Percentiles rank a stretch among this genome's conserved stretches.
Conservation (phyloP, 2,113 vertebrate species). For the Oxyura jamaicensis region DNA sequence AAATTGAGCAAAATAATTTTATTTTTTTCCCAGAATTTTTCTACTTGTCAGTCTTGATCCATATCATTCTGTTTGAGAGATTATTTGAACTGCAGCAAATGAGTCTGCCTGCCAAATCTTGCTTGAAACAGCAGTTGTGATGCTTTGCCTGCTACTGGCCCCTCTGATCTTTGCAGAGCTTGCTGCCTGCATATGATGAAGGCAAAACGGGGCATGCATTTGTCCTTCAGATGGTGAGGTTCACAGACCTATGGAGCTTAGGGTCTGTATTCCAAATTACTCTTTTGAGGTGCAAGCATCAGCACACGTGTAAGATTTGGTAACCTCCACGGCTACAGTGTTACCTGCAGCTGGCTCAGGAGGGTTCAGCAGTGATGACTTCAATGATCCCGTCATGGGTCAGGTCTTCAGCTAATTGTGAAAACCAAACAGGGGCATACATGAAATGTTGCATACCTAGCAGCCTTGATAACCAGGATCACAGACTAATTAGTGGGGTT, state of each 20-base stretch:
- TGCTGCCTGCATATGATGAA: neutral
- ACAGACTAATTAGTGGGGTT: neutral
- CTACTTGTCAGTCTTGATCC: neutral
- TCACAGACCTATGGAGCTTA: neutral
- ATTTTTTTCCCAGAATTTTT: neutral
- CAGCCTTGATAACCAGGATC: neutral
- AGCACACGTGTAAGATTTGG: neutral
- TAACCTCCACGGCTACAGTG: too few species aligned
- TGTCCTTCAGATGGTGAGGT: neutral
- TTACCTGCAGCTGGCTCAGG: neutral
- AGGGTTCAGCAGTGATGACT: neutral
- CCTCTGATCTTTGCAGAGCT: neutral
- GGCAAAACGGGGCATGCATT: neutral
- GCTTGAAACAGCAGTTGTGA: neutral
- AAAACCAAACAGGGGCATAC: neutral
- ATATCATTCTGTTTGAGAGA: neutral
- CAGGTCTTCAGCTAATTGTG: neutral
- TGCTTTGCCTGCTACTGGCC: neutral
- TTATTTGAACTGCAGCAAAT: neutral
- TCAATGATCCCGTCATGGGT: accelerated
- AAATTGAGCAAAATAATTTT: neutral
- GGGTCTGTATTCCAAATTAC: neutral
- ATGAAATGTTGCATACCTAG: neutral
- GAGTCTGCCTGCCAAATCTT: neutral
- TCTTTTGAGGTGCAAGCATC: neutral